Percentiles rank a stretch among this genome's conserved stretches.
Evolutionary conservation across 2,797 vertebrate genomes (phyloP).

Genomic region (Anguilla megastoma): DNA sequence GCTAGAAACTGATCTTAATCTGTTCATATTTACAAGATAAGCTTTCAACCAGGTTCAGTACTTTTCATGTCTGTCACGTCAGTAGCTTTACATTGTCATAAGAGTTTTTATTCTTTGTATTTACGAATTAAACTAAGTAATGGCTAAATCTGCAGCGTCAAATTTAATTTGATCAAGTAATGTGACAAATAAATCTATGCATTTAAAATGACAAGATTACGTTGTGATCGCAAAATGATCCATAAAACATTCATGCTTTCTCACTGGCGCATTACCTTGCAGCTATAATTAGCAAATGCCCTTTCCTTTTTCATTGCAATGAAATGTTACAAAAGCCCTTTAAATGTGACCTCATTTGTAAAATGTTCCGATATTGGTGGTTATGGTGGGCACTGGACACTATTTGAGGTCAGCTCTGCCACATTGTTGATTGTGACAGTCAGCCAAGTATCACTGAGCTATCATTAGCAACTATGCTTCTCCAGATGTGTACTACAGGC

Average conservation of each 20-base stretch:
- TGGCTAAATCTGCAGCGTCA: background rate
- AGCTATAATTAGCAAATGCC: constrained; percentile 80
- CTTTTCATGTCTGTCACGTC: background rate
- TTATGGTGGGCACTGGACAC: background rate
- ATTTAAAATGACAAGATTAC: background rate
- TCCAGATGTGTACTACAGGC: background rate
- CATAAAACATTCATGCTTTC: background rate
- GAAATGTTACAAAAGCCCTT: background rate
- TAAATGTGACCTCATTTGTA: background rate
- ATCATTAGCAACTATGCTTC: background rate
- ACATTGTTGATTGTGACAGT: background rate
- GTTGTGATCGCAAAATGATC: background rate
- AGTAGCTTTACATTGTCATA: background rate
- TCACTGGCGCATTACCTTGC: constrained; percentile 70
- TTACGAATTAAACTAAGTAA: background rate
- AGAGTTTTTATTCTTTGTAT: background rate
- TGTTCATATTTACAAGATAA: background rate
- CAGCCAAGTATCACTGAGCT: background rate
- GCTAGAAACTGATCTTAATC: background rate
- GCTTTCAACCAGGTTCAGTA: background rate
- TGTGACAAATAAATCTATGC: background rate
- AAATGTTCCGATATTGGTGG: background rate
- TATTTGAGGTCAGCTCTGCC: background rate
- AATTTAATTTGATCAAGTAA: background rate
- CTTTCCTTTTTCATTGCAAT: constrained; percentile 66